Base-by-base conservation (phyloP, 2,113 vertebrate genomes). In the Pseudorasbora parva region DNA sequence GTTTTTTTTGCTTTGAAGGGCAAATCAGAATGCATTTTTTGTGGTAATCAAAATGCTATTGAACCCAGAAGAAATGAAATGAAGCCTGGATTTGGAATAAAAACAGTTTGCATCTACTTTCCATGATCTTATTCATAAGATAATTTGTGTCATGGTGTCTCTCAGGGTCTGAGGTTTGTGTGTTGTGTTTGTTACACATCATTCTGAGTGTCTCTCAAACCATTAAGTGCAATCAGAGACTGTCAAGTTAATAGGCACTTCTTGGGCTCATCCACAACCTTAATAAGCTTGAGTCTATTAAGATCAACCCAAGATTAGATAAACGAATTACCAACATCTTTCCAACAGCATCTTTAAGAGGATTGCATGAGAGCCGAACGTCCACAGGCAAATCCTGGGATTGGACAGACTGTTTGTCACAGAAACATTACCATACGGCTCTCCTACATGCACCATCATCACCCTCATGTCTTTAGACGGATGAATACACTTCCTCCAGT, bases 271-370 rank as follows among this genome's bases (percentile, higher is more conserved):
- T 59, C 56, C 56, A 45, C 54, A 56, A 21, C 15, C 51, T 43
- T 82, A 82, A 82, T 82, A 82, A 74, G 71, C 81, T 82, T 8
- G 41, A 74, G 56, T 73, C 72, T 41, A 74, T 57, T 72, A 71
- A 74, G 72, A 82, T 82, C 69, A 82, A 30, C 41, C 54, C 21
- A 47, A 82, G 69, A 82, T 73, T 57, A 74, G 81, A 73, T 82
- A 47, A 82, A 82, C 33, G 23, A 57, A 82, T 82, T 82, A 82
- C 56, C 81, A 75, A 12, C 60, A 27, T 41, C 43, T 57, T 66
- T 57, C 56, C 47, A 45, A 83, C 56, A 30, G 37, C 30, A 56
- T 56, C 66, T 9, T 37, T 19, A 51, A 64, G 76, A 51, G 15
- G 64, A 78, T 73, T 56, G 60, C 62, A 71, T 71, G 82, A 54